Evolutionary conservation across 92 coral and sea anemone genomes (phyloP).

Genomic region (Phymanthus crucifer): DNA sequence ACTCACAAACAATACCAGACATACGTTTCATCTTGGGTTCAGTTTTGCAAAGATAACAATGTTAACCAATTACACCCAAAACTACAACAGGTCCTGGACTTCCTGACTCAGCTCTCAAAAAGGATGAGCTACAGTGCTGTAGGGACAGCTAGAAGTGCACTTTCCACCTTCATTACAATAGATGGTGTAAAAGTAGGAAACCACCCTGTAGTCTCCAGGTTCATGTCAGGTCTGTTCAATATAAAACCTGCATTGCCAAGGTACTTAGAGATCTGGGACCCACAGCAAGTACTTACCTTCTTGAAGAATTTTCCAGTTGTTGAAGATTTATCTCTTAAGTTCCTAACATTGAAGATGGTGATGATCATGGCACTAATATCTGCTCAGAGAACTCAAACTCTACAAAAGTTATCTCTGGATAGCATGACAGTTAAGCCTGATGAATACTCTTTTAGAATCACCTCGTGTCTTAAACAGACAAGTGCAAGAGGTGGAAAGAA

Average conservation of each 20-base stretch:
- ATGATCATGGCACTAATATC: constrained; percentile 51
- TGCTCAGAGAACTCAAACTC: constrained; percentile 57
- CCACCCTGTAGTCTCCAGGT: constrained; percentile 50
- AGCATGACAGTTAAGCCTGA: constrained; percentile 36
- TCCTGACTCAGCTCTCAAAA: constrained; percentile 41
- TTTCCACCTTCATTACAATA: constrained; percentile 39
- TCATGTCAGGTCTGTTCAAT: constrained; percentile 55
- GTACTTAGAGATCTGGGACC: constrained; percentile 43
- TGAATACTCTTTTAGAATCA: constrained; percentile 30
- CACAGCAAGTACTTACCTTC: constrained; percentile 36
- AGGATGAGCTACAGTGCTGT: constrained; percentile 47
- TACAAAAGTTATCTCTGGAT: constrained; percentile 44
- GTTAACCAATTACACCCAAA: constrained; percentile 12
- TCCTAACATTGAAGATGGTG: constrained; percentile 33
- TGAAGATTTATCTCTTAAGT: constrained; percentile 39
- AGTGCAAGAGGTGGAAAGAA: constrained; percentile 42
- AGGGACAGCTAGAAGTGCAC: constrained; percentile 47
- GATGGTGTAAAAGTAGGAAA: constrained; percentile 50
- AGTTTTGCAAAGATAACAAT: constrained; percentile 13
- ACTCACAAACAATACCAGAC: constrained; percentile 51
- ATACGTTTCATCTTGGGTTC: constrained; percentile 39
- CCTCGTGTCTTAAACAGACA: constrained; percentile 46
- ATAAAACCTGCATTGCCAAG: constrained; percentile 44
- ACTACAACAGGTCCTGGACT: constrained; percentile 21
- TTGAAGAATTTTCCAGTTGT: constrained; percentile 27